Percentiles rank a stretch among this genome's conserved stretches.
phyloP scores from a whole-genome alignment of 2,113 vertebrate genomes.

The Lophochroa leadbeateri region DNA sequence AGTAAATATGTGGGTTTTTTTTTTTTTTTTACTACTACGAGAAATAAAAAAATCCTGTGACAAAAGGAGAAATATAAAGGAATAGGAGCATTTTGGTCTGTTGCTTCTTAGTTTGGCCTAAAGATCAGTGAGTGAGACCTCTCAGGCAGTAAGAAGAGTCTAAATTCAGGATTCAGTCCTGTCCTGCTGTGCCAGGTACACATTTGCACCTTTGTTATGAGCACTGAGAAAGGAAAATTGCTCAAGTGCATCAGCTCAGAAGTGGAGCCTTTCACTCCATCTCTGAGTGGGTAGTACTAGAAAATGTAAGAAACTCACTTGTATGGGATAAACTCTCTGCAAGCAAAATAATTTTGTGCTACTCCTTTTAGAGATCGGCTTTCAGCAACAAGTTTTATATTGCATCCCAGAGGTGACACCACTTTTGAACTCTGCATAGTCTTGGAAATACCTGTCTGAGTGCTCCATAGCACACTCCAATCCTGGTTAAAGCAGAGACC shows the following conservation, averaged over 20 bases:
- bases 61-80: neutral
- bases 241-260: neutral
- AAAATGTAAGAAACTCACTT: neutral
- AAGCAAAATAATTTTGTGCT: neutral
- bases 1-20: too few relatives aligned
- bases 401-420: neutral
- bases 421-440: neutral
- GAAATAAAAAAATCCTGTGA: neutral
- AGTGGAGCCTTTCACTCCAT: neutral
- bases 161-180: neutral
- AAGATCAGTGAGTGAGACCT: neutral
- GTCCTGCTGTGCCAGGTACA: neutral
- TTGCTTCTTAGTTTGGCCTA: neutral
- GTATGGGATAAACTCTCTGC: neutral
- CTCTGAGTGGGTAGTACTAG: neutral
- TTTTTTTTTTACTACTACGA: neutral
- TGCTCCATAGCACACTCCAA: too few relatives aligned
- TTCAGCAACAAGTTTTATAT: neutral
- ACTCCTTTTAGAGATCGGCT: neutral
- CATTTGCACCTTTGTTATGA: neutral
- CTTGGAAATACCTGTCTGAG: neutral
- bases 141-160: neutral
- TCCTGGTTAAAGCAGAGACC: neutral
- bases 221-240: neutral
- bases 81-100: neutral